phyloP scores from a whole-genome alignment of 2,888 invertebrate species.

The Vanessa cardui region DNA sequence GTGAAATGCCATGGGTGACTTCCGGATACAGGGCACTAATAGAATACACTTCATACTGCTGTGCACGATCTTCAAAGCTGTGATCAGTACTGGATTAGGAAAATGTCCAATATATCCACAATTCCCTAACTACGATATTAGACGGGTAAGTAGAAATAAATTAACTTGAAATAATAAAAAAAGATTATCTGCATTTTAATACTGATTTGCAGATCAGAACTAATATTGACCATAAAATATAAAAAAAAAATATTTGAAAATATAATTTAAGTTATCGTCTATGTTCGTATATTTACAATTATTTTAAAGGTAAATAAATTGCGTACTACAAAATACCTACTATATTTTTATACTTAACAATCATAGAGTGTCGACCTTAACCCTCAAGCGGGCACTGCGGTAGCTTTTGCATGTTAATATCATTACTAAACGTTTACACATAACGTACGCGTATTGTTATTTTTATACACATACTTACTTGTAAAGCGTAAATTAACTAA shows the following conservation, averaged over 20 bases:
- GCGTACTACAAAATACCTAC: background rate
- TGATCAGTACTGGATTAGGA: slow-evolving; percentile 82
- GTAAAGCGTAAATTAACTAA: no score
- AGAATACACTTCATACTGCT: slow-evolving; percentile 56
- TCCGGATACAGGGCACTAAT: slow-evolving; percentile 52
- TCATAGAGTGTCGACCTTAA: slow-evolving; percentile 40
- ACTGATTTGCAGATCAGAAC: no score
- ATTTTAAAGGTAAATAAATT: background rate
- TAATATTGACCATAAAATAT: no score
- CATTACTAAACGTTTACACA: slow-evolving; percentile 33
- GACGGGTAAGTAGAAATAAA: slow-evolving; percentile 78
- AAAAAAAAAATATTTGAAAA: no score
- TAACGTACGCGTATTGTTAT: background rate
- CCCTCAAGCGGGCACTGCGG: slow-evolving; percentile 28
- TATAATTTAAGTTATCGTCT: no score
- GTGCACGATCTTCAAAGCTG: slow-evolving; percentile 54
- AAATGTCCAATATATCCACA: slow-evolving; percentile 86
- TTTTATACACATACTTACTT: no score
- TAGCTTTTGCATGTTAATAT: slow-evolving; percentile 39
- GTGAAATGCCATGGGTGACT: slow-evolving; percentile 66
- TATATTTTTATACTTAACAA: slow-evolving; percentile 24
- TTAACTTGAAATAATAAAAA: background rate
- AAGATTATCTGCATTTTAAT: no score
- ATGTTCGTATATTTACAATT: background rate
- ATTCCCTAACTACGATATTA: slow-evolving; percentile 85